Base-by-base conservation (phyloP, 2,888 invertebrate species). In the Balanococcus diminutus region DNA sequence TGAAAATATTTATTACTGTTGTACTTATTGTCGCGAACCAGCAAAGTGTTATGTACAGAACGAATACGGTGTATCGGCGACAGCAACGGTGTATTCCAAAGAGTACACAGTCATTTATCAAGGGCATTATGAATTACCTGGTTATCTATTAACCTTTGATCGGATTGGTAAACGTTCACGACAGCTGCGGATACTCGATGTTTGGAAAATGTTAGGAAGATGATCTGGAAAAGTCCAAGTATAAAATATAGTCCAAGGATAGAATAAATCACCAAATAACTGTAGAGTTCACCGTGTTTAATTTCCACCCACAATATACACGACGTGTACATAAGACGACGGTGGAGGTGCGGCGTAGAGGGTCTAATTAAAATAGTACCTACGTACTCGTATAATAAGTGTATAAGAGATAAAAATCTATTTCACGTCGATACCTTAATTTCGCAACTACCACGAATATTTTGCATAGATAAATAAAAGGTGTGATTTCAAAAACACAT, bases 1-100 rank as follows among this genome's bases (percentile, higher is more conserved):
- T 89, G 51, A 75, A 39, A 28, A 67, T 67, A 67, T 67, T 56
- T 56, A 56, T 67, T 67, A 67, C 61, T 28, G 9, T 28, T 67
- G 61, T 67, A n/a, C n/a, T n/a, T n/a, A 67, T 28, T 67, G 28
- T 67, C 61, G 61, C 61, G 5, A 67, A 67, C 56, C 5, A 28
- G 28, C 6, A 8, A n/a, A 9, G 61, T 28, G 46, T 36, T n/a
- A 42, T 51, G 61, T 67, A 25, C 28, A 9, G 16, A 75, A 32
- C 2, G 16, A 32, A 75, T 8, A 75, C 28, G 19, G 61, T 22
- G 22, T 8, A 61, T n/a, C n/a, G n/a, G n/a, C 61, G 19, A 25
- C 3, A 61, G 5, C 11, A 42, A 42, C 16, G 3, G 16, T 14
- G 1, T 1, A 14, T 28, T 67, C 28, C 19, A 19, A 51, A 51